Percentiles rank a stretch among this genome's conserved stretches.
Evolutionary conservation across 2,888 invertebrate genomes (phyloP).

Genomic region (Sphaerophoria taeniata): DNA sequence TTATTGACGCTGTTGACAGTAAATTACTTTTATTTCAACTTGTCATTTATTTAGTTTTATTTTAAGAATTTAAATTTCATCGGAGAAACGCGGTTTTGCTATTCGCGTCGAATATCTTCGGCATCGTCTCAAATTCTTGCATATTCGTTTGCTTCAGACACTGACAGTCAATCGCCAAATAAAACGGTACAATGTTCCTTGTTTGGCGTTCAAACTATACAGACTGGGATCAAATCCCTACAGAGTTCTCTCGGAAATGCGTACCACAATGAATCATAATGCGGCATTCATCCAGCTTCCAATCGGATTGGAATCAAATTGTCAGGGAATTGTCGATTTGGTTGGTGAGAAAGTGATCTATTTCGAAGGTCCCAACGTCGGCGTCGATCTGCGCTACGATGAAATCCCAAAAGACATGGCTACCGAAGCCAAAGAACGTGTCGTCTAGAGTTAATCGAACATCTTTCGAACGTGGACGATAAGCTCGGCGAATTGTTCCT

Average conservation of each 20-base stretch:
- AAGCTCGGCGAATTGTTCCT: conserved; percentile 95
- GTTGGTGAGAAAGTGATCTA: conserved; percentile 94
- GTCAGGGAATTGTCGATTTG: conserved; percentile 95
- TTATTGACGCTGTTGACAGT: too few species aligned
- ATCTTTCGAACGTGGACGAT: conserved; percentile 97
- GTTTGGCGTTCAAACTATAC: conserved; percentile 98
- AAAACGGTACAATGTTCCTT: conserved; percentile 97
- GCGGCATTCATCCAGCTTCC: conserved; percentile 98
- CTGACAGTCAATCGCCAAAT: conserved; percentile 98
- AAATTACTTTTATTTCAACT: too few species aligned
- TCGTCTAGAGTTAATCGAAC: conserved; percentile 95
- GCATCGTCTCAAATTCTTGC: too few species aligned
- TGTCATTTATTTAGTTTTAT: too few species aligned
- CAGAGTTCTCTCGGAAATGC: conserved; percentile 88
- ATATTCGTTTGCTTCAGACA: too few species aligned
- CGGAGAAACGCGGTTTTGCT: too few species aligned
- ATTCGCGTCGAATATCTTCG: too few species aligned
- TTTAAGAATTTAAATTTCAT: too few species aligned
- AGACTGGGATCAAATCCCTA: conserved; percentile 93
- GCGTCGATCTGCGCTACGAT: conserved; percentile 90
- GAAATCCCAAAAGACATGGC: conserved; percentile 93
- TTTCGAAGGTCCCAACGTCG: conserved; percentile 95
- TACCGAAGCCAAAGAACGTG: conserved; percentile 88
- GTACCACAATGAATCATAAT: conserved; percentile 96
- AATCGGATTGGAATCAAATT: conserved; percentile 95